Evolutionary conservation across 2,797 vertebrate species (phyloP), one percentile per base, ranked within the genome.

Genomic region (Rhinoraja longicauda): DNA sequence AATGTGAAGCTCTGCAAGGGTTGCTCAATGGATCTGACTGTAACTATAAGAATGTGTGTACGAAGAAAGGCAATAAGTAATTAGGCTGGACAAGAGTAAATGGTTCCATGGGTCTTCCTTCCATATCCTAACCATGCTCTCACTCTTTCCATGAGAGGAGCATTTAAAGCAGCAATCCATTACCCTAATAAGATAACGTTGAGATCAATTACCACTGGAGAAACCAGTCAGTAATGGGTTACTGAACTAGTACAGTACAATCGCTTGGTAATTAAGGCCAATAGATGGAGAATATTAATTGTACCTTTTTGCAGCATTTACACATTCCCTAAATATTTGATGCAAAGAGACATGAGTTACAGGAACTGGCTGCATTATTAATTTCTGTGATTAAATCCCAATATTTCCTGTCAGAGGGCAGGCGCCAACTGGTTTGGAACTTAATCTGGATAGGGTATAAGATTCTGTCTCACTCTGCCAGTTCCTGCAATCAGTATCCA

Each of bases 401-500:
- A 36, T 88, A 88, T 32, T 88, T 88, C 84, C 59, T 88, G 84
- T 88, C 62, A 67, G n/a, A 67, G 84, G 32, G 2, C 8, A 19
- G 84, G 84, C 32, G 62, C 84, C 84, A 32, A 88, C 21, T 21
- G 81, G 53, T 13, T 84, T 84, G 84, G n/a, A 88, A 88, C 62
- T 67, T 88, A 88, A 88, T 88, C 59, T 67, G 15, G 84, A 36
- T 21, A 32, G 84, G 67, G 62, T 64, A 88, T 88, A 84, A 88
- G 84, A 67, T 88, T 88, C 59, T 67, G 15, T 67, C 84, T 67
- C 84, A 88, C n/a, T 88, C n/a, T 67, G n/a, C 62, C 62, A 67
- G 62, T 88, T 72, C 26, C 90, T 75, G 90, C 45, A 92, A 92
- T 70, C 45, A 75, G 70, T 73, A 92, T 92, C 90, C 70, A 12